Evolutionary conservation across 2,113 vertebrate species (phyloP).

Genomic region (Chitala chitala): DNA sequence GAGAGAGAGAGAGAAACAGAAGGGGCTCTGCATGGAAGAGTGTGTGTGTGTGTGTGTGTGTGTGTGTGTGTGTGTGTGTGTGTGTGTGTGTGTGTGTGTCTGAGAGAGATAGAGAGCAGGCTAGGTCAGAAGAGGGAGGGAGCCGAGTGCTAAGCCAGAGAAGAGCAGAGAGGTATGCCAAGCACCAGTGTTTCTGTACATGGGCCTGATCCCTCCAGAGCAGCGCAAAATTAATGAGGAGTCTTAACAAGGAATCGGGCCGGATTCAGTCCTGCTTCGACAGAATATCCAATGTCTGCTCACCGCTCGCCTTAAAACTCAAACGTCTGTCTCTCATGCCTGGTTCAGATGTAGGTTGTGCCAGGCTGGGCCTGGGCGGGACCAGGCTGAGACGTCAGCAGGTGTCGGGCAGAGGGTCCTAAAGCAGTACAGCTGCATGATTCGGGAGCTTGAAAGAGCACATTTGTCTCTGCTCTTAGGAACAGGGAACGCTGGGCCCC

Average conservation of each 20-base stretch:
- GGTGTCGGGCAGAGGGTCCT: too few relatives aligned
- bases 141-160: neutral
- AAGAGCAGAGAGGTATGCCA: neutral
- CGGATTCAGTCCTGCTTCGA: conserved; percentile 23
- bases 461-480: too few relatives aligned
- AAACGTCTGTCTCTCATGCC: conserved; percentile 19
- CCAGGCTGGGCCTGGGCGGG: too few relatives aligned
- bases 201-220: too few relatives aligned
- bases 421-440: too few relatives aligned
- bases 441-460: too few relatives aligned
- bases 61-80: neutral
- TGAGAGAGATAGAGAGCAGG: neutral
- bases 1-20: neutral
- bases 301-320: conserved; percentile 46
- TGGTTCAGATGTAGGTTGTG: neutral
- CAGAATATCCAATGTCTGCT: conserved; percentile 37
- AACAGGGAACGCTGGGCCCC: too few relatives aligned
- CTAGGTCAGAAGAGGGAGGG: too few relatives aligned
- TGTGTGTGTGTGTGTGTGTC: neutral
- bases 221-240: conserved; percentile 36
- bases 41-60: neutral
- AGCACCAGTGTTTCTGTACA: neutral
- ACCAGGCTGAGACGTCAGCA: too few relatives aligned
- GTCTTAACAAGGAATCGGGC: conserved; percentile 32
- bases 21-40: neutral